phyloP scores from a whole-genome alignment of 2,888 invertebrate species.

The Cantharis lateralis region DNA sequence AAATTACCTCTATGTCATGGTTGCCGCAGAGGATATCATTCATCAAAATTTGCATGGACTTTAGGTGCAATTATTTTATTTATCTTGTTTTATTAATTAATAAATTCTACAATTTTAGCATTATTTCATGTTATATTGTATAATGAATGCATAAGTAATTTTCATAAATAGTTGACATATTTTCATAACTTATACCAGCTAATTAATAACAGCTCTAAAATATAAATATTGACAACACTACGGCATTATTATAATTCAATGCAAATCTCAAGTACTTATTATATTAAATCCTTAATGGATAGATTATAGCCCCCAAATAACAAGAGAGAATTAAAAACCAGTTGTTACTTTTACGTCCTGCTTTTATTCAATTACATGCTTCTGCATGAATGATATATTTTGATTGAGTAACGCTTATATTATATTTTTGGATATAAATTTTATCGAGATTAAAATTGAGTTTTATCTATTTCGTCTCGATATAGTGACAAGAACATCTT shows the following conservation, averaged over 20 bases:
- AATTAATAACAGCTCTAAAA: neutral
- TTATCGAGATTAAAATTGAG: neutral
- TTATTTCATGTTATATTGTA: neutral
- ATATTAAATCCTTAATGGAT: conserved; percentile 12
- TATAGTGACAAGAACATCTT: neutral
- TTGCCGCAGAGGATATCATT: conserved; percentile 37
- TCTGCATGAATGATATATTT: conserved; percentile 17
- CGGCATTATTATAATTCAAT: neutral
- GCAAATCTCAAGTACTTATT: neutral
- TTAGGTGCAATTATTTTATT: neutral
- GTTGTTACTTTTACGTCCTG: conserved; percentile 32
- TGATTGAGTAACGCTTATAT: conserved; percentile 17
- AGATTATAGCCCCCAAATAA: conserved; percentile 31
- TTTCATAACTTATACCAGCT: neutral
- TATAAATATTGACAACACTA: neutral
- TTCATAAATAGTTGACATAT: neutral
- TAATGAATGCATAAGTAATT: neutral
- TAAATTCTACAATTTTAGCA: conserved; percentile 4
- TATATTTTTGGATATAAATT: neutral
- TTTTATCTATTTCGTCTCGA: neutral
- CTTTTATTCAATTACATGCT: conserved; percentile 33
- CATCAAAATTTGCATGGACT: conserved; percentile 21
- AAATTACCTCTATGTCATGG: conserved; percentile 50
- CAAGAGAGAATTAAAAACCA: conserved; percentile 36
- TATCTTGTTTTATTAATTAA: neutral